Percentiles rank a stretch among this genome's conserved stretches.
phyloP scores from a whole-genome alignment of 2,888 invertebrate species.

The Nomada ferruginata region DNA sequence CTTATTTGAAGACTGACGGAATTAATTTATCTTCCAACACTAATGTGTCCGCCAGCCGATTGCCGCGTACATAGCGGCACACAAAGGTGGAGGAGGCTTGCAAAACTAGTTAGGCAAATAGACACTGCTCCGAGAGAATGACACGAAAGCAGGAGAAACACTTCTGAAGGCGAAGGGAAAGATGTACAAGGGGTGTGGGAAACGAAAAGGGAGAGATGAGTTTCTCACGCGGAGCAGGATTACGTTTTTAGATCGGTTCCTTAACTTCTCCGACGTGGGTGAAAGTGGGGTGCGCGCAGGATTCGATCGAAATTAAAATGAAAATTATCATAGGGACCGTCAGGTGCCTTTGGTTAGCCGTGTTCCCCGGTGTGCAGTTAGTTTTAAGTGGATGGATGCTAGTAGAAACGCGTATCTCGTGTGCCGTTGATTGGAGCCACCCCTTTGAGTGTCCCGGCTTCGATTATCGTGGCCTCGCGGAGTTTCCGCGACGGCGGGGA shows the following conservation, averaged over 20 bases:
- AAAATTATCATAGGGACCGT: constrained; percentile 74
- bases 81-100: constrained; percentile 61
- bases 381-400: constrained; percentile 75
- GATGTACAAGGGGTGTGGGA: neutral
- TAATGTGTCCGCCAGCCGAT: constrained; percentile 75
- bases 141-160: constrained; percentile 25
- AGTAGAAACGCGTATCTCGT: constrained; percentile 64
- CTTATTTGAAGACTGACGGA: constrained; percentile 72
- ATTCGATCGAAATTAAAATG: constrained; percentile 80
- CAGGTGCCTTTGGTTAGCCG: constrained; percentile 57
- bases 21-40: constrained; percentile 78
- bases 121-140: constrained; percentile 64
- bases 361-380: constrained; percentile 76
- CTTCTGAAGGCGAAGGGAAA: neutral
- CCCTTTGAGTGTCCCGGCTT: constrained; percentile 67
- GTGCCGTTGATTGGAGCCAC: constrained; percentile 69
- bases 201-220: constrained; percentile 43
- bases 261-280: constrained; percentile 69
- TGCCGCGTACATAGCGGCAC: constrained; percentile 64
- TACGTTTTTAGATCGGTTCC: constrained; percentile 75
- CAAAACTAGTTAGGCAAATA: constrained; percentile 83
- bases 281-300: constrained; percentile 60
- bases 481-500: constrained; percentile 51
- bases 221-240: constrained; percentile 60
- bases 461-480: constrained; percentile 57